These are phyloP conservation scores for Rhea pennata DNA, from an alignment of 2,113 vertebrate species.

Conservation along the genomic window DNA sequence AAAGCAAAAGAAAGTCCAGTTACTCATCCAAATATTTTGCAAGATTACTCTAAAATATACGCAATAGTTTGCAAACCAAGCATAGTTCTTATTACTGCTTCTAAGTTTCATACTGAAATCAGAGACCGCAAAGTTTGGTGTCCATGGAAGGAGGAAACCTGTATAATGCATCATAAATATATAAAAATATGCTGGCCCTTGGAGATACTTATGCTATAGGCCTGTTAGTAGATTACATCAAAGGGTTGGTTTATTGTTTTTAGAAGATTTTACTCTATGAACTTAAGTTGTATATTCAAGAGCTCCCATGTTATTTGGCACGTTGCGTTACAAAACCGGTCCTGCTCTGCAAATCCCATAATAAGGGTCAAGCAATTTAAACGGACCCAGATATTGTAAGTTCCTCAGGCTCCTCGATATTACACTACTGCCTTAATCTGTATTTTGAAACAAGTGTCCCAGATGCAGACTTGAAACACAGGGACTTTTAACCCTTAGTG, in stretches of 20 bases:
- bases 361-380: not conserved
- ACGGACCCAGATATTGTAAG: not conserved
- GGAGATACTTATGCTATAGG: not conserved
- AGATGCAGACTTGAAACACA: not conserved
- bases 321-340: not conserved
- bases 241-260: not conserved
- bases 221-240: not conserved
- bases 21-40: not conserved
- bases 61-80: not conserved
- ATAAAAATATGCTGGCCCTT: not conserved
- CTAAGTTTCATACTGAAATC: not conserved
- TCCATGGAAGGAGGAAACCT: not conserved
- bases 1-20: constrained; percentile 57
- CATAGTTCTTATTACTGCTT: not conserved
- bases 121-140: not conserved
- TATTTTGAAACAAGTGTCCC: not conserved
- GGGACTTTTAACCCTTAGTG: not conserved
- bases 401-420: not conserved
- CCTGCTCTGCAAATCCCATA: not conserved
- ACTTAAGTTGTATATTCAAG: not conserved
- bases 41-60: not conserved
- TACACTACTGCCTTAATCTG: not conserved
- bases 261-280: not conserved
- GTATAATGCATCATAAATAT: not conserved
- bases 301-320: not conserved